Base-by-base conservation (phyloP, 2,113 vertebrate species). In the Ranitomeya imitator region DNA sequence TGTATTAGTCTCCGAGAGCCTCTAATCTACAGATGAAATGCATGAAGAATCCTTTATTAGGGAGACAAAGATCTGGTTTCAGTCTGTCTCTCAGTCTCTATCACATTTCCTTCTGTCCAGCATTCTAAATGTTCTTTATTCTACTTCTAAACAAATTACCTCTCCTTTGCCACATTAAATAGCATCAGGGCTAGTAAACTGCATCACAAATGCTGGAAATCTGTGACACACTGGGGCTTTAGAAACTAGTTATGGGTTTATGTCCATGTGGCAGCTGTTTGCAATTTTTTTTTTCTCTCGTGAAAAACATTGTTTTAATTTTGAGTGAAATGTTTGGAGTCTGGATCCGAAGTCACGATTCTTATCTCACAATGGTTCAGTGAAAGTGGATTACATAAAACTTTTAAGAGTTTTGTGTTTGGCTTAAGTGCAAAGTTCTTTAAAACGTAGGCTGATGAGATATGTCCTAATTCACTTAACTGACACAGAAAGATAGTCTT, bases 21-120 rank as follows among this genome's bases (percentile, higher is more conserved):
- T 54, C 69, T 88, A 85, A 85, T 89, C 87, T 89, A 45, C 82
- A 84, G 74, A 84, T 84, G 81, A 89, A 85, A 89, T 79, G 81
- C 37, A 85, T 85, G 81, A 79, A 78, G 73, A 79, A 89, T 78
- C 77, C 45, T 89, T 85, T 89, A 78, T 85, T 78, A 85, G 73
- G 61, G 60, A 87, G 76, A 78, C 67, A 76, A 23, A 74, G 71
- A 67, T 85, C 23, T 52, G 55, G 45, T 89, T 89, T 69, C 87
- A 85, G 60, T 45, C 63, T 55, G n/a, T 84, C 51, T 84, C 85
- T 45, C 87, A 79, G 51, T 57, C 63, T 71, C 63, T 84, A 71
- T 84, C 61, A 52, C 59, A 78, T 88, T 88, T 74, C 76, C 21
- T 85, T 67, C 21, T 59, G 81, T 88, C 37, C 61, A 26, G 7